Conservation (phyloP, 2,113 vertebrate genomes). For the Crotalus viridis region DNA sequence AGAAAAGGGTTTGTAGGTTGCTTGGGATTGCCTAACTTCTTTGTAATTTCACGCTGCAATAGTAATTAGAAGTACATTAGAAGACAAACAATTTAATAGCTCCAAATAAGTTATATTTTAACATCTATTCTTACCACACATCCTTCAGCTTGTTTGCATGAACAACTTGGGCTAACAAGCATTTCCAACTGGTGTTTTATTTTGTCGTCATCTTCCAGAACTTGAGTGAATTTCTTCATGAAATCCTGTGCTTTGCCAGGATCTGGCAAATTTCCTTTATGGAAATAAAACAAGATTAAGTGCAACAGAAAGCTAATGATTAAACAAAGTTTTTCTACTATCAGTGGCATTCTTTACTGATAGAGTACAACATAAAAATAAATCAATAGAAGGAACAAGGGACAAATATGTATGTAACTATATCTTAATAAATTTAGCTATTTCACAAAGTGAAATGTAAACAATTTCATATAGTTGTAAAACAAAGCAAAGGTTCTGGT, state of each 20-base stretch:
- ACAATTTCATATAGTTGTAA: background rate
- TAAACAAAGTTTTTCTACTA: background rate
- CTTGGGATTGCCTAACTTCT: conserved; percentile 82
- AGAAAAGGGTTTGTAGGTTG: conserved; percentile 87
- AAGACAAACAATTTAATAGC: conserved; percentile 23
- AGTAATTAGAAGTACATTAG: conserved; percentile 51
- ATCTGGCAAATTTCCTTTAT: conserved; percentile 91
- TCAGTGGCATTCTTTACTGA: background rate
- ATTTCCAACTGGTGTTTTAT: conserved; percentile 84
- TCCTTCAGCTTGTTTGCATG: conserved; percentile 83
- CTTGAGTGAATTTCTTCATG: conserved; percentile 97
- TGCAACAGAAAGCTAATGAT: background rate
- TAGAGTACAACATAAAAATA: background rate
- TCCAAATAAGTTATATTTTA: conserved; percentile 14
- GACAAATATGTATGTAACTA: background rate
- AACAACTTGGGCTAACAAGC: conserved; percentile 81
- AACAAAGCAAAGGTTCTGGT: background rate
- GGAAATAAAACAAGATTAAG: conserved; percentile 45
- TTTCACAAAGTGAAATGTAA: background rate
- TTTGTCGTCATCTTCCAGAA: conserved; percentile 94
- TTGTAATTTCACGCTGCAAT: conserved; percentile 83
- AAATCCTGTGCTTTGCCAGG: conserved; percentile 98
- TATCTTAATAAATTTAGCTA: background rate
- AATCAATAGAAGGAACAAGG: background rate
- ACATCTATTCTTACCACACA: conserved; percentile 78